Conservation (phyloP, 2,888 invertebrate species). For the Operophtera brumata region DNA sequence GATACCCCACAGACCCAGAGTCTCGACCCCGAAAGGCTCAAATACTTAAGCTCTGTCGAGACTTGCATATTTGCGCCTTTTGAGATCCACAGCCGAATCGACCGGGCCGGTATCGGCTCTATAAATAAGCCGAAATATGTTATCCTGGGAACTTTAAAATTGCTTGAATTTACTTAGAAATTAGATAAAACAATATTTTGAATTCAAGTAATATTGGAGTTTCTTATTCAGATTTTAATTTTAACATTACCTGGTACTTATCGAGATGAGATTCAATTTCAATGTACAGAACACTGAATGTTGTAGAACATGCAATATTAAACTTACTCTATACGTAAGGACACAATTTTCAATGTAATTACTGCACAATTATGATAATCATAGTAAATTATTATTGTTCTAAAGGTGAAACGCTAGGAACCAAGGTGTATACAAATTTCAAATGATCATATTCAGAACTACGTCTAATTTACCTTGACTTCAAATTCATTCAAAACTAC, state of each 20-base stretch:
- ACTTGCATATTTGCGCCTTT: too few species aligned
- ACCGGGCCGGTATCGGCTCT: too few species aligned
- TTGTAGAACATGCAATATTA: conserved; percentile 26
- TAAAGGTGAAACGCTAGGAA: neutral
- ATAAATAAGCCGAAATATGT: conserved; percentile 11
- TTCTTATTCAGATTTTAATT: conserved; percentile 3
- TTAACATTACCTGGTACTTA: neutral
- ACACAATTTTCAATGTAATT: conserved; percentile 69
- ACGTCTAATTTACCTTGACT: too few species aligned
- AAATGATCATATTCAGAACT: too few species aligned
- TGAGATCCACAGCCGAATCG: too few species aligned
- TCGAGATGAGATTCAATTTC: conserved; percentile 7
- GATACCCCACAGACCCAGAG: too few species aligned
- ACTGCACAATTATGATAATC: conserved; percentile 73
- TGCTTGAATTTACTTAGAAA: neutral
- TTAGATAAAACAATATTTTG: too few species aligned
- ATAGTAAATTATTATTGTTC: conserved; percentile 42
- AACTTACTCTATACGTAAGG: conserved; percentile 49
- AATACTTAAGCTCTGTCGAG: too few species aligned
- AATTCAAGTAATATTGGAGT: conserved; percentile 3
- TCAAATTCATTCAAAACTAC: too few species aligned
- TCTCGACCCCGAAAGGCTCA: too few species aligned
- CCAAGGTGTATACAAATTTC: too few species aligned
- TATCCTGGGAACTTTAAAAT: conserved; percentile 12
- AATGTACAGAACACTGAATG: conserved; percentile 12